Conservation (phyloP, 2,888 invertebrate genomes). For the Sphinx pinastri region DNA sequence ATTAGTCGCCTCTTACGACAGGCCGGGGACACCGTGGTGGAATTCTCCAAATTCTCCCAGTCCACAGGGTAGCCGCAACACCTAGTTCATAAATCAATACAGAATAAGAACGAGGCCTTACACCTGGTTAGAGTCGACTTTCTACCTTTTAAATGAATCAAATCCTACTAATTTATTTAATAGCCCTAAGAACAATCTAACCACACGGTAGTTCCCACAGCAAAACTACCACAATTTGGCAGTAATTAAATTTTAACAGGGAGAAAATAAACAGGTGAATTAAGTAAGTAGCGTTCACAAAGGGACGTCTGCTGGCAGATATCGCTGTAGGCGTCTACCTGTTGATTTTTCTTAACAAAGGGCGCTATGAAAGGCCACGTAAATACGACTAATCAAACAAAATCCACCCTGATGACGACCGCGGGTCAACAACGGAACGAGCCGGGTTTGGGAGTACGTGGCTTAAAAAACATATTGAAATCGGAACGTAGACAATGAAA, state of each 20-base stretch:
- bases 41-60: too few species aligned
- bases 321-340: slow-evolving; percentile 4
- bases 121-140: too few species aligned
- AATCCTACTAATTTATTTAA: neutral
- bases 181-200: neutral
- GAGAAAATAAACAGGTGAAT: slow-evolving; percentile 1
- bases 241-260: neutral
- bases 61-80: too few species aligned
- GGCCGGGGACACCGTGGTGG: too few species aligned
- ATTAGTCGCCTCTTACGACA: too few species aligned
- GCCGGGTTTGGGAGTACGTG: neutral
- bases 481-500: too few species aligned
- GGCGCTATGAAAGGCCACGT: slow-evolving; percentile 12
- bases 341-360: slow-evolving; percentile 8
- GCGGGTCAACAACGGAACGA: too few species aligned
- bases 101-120: neutral
- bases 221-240: neutral
- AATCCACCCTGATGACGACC: neutral
- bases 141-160: too few species aligned
- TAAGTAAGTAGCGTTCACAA: neutral
- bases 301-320: neutral
- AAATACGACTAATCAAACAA: slow-evolving; percentile 15
- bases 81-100: too few species aligned
- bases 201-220: neutral
- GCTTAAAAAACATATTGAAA: too few species aligned